Conservation (phyloP, 1,140 invertebrate species). For the Adelges cooleyi region DNA sequence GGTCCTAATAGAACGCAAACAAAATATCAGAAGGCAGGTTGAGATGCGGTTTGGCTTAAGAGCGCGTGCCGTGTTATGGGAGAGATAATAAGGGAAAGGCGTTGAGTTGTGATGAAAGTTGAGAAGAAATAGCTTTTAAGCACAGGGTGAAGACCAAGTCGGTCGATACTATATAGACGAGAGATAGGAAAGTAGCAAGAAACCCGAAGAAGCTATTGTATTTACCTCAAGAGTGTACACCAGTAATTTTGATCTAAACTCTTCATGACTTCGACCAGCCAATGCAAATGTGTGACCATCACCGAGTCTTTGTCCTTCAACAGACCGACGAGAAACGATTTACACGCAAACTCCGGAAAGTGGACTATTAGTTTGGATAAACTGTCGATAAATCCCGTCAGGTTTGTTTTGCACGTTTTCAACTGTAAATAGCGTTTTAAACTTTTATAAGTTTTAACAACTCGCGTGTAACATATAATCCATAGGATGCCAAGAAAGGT, state of each 20-base stretch:
- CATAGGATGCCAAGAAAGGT: too few relatives aligned
- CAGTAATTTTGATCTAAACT: background rate
- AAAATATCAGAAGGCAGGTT: too few relatives aligned
- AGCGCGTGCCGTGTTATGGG: too few relatives aligned
- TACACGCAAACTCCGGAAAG: conserved; percentile 6
- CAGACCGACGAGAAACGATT: background rate
- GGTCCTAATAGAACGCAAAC: too few relatives aligned
- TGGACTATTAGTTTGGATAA: conserved; percentile 2
- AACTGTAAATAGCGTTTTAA: conserved; percentile 11
- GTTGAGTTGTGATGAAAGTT: background rate
- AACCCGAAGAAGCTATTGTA: too few relatives aligned
- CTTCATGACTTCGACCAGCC: background rate
- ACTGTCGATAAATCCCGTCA: background rate
- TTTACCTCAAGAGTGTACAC: background rate
- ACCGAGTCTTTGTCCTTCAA: background rate
- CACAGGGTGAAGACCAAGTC: too few relatives aligned
- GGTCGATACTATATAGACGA: too few relatives aligned
- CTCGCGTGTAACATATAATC: too few relatives aligned
- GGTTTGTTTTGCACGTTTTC: background rate
- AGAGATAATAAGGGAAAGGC: background rate
- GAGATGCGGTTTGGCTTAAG: too few relatives aligned
- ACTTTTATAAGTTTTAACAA: too few relatives aligned
- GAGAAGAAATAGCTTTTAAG: background rate
- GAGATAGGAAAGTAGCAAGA: too few relatives aligned
- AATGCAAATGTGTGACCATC: conserved; percentile 6